Evolutionary conservation across 1,140 invertebrate genomes (phyloP).

Genomic region (Mya arenaria): DNA sequence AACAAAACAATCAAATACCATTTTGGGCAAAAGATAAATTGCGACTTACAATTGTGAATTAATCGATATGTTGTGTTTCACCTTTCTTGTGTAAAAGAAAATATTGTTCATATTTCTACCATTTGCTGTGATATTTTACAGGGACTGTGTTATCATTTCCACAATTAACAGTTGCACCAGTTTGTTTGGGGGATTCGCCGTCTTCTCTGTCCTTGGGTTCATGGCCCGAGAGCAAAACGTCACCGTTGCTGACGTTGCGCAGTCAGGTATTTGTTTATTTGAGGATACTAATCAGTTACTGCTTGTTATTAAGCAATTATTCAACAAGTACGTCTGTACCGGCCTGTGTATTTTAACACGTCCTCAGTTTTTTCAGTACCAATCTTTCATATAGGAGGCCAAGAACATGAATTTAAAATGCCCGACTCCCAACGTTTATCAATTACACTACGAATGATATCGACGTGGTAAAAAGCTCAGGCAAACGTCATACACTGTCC

Average conservation of each 20-base stretch:
- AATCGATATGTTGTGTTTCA: not conserved
- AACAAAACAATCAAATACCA: no score
- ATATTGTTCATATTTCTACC: not conserved
- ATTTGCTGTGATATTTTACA: constrained; percentile 64
- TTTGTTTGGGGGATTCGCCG: constrained; percentile 98
- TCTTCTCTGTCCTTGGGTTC: constrained; percentile 96
- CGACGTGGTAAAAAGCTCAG: no score
- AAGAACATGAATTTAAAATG: no score
- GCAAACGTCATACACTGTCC: no score
- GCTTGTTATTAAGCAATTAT: no score
- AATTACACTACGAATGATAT: no score
- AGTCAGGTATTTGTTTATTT: constrained; percentile 76
- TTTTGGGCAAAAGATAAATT: not conserved
- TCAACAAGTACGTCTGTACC: no score
- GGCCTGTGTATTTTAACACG: no score
- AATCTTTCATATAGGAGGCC: no score
- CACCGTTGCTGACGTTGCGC: constrained; percentile 72
- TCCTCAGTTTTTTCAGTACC: no score
- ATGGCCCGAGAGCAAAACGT: constrained; percentile 76
- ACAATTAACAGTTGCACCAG: constrained; percentile 97
- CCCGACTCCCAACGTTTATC: no score
- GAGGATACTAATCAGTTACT: no score
- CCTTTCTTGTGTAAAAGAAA: not conserved
- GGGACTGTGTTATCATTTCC: constrained; percentile 95
- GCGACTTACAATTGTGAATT: not conserved